Percentiles rank a stretch among this genome's conserved stretches.
These are phyloP conservation scores for Apocheima hispidaria DNA, from an alignment of 2,888 invertebrate species.

Conservation along the genomic window DNA sequence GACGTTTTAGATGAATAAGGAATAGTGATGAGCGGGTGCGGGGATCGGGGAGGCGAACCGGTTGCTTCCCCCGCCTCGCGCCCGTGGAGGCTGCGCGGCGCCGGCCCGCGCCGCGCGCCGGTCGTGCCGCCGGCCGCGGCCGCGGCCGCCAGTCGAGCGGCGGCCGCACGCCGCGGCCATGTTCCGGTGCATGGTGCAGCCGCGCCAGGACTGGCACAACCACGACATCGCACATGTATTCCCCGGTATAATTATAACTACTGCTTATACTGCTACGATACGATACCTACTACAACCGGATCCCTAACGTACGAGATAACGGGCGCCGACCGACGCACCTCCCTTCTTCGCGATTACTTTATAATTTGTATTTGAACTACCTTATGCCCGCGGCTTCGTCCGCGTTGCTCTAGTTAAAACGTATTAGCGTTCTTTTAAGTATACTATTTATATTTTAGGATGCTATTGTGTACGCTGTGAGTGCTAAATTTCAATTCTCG, in stretches of 20 bases:
- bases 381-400: too few relatives aligned
- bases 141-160: too few relatives aligned
- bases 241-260: constrained; percentile 88
- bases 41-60: constrained; percentile 43
- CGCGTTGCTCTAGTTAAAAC: too few relatives aligned
- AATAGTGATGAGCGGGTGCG: constrained; percentile 28
- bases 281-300: neutral
- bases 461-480: too few relatives aligned
- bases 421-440: too few relatives aligned
- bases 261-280: neutral
- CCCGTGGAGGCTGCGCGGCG: constrained; percentile 58
- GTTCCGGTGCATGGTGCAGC: constrained; percentile 95
- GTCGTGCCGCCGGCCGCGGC: constrained; percentile 20
- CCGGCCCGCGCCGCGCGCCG: neutral
- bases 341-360: neutral
- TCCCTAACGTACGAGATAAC: neutral
- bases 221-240: constrained; percentile 90
- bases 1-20: too few relatives aligned
- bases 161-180: constrained; percentile 74
- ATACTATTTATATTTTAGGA: too few relatives aligned
- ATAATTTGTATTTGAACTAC: too few relatives aligned
- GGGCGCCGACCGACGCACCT: neutral
- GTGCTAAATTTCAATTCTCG: too few relatives aligned
- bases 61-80: too few relatives aligned
- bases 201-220: constrained; percentile 91